Evolutionary conservation across 1,140 invertebrate genomes (phyloP).

Genomic region (Zeugodacus cucurbitae): DNA sequence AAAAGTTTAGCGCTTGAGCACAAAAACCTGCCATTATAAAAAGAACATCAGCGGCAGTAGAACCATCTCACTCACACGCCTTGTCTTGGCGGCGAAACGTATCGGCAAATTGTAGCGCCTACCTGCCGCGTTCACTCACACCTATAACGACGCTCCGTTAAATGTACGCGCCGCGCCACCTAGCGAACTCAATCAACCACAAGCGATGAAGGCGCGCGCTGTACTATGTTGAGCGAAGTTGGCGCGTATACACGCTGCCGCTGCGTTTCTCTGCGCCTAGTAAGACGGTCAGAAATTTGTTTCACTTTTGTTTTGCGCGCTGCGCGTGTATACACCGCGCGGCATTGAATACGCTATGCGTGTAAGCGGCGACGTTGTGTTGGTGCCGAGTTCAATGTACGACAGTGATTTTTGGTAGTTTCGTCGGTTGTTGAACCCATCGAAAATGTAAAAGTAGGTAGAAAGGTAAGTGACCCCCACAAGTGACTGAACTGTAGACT

Average conservation of each 20-base stretch:
- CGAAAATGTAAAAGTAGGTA: slow-evolving; percentile 31
- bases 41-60: background rate
- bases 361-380: background rate
- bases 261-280: slow-evolving; percentile 43
- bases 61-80: background rate
- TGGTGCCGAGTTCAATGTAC: slow-evolving; percentile 15
- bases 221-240: background rate
- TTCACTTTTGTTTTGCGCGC: slow-evolving; percentile 49
- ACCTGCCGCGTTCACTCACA: background rate
- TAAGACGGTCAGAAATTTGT: slow-evolving; percentile 47
- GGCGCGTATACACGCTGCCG: background rate
- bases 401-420: slow-evolving; percentile 24
- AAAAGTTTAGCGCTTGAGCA: background rate
- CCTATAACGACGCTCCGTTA: background rate
- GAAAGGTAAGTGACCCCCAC: slow-evolving; percentile 34
- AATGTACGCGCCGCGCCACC: background rate
- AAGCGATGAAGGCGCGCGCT: background rate
- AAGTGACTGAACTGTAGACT: background rate
- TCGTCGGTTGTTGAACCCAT: slow-evolving; percentile 36
- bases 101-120: background rate
- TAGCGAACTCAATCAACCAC: background rate
- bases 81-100: background rate
- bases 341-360: background rate
- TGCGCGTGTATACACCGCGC: slow-evolving; percentile 33
- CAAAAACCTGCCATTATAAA: background rate